Percentiles rank a stretch among this genome's conserved stretches.
Evolutionary conservation across 2,888 invertebrate species (phyloP).

Genomic region (Zhuqinia jingwanae): DNA sequence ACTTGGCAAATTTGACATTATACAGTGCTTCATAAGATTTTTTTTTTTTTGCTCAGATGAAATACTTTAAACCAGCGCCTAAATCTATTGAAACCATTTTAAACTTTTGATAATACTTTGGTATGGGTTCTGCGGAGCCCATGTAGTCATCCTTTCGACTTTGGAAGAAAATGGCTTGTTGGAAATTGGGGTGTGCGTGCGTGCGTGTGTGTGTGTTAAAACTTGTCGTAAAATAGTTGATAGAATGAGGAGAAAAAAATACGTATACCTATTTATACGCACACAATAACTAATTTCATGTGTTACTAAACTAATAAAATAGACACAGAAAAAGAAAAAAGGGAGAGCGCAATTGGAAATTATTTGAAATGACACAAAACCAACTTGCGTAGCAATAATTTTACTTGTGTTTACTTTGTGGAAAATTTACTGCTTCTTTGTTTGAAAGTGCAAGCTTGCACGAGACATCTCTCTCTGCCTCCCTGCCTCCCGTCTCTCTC

Average conservation of each 20-base stretch:
- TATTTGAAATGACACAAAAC: no score
- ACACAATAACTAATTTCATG: no score
- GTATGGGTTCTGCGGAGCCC: not conserved
- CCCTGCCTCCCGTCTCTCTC: no score
- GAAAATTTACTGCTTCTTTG: slow-evolving; percentile 21
- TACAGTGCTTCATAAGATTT: slow-evolving; percentile 17
- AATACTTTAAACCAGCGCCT: not conserved
- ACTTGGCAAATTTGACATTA: slow-evolving; percentile 36
- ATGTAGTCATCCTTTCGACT: not conserved
- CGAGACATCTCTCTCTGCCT: no score
- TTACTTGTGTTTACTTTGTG: not conserved
- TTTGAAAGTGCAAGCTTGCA: slow-evolving; percentile 33
- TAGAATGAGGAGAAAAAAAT: no score
- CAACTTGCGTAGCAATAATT: slow-evolving; percentile 2
- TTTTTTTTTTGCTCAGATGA: not conserved
- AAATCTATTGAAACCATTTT: not conserved
- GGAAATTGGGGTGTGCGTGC: no score
- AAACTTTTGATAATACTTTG: not conserved
- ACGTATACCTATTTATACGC: no score
- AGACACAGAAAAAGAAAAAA: not conserved
- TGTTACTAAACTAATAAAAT: not conserved
- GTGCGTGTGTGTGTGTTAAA: no score
- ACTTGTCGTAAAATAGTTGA: no score
- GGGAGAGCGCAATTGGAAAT: not conserved
- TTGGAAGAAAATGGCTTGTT: not conserved